phyloP scores from a whole-genome alignment of 2,113 vertebrate genomes.

The Oreochromis tanganicae region DNA sequence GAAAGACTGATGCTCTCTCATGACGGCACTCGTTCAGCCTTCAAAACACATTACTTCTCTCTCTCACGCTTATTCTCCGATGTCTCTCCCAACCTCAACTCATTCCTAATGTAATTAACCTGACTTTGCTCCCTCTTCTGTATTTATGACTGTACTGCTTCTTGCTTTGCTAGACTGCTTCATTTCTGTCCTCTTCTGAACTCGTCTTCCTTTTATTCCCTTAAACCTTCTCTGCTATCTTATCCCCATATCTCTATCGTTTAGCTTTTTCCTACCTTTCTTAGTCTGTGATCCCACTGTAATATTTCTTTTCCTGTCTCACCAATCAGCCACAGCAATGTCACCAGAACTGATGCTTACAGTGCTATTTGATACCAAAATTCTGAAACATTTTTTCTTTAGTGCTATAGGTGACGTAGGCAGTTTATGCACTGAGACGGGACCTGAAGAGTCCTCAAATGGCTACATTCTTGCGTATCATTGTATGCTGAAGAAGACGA shows the following conservation, averaged over 20 bases:
- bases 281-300: background rate
- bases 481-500: background rate
- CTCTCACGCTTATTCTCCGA: background rate
- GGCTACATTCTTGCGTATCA: background rate
- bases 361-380: no score
- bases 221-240: background rate
- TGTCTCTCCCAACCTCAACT: conserved; percentile 2
- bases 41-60: conserved; percentile 32
- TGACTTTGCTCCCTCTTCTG: background rate
- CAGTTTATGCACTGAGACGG: background rate
- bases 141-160: background rate
- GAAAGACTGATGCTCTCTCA: conserved; percentile 32
- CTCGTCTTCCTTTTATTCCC: background rate
- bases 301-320: no score
- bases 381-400: no score
- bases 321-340: background rate
- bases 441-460: background rate
- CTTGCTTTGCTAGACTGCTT: background rate
- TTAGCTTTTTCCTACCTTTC: background rate
- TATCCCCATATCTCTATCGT: background rate
- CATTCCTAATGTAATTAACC: conserved; percentile 45
- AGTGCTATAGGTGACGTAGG: background rate
- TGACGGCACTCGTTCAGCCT: conserved; percentile 24
- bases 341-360: no score
- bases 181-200: background rate